Conservation (phyloP, 2,797 vertebrate species). For the Sebastes paucispinis region DNA sequence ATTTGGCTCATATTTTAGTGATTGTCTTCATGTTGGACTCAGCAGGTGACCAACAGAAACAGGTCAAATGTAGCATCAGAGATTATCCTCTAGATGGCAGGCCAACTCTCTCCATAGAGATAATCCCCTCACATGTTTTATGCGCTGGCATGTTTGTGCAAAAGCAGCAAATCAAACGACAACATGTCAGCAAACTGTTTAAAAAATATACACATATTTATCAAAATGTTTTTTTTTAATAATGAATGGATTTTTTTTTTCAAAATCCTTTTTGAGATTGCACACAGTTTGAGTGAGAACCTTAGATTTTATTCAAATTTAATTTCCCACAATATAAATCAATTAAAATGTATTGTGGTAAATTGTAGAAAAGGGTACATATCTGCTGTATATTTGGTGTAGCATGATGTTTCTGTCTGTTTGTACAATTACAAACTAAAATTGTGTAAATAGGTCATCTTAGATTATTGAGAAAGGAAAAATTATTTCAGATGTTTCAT, state of each 20-base stretch:
- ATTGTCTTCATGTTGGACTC: neutral
- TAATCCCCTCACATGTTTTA: neutral
- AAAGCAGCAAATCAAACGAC: neutral
- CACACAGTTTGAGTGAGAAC: neutral
- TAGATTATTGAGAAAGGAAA: neutral
- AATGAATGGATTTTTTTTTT: neutral
- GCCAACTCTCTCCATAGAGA: neutral
- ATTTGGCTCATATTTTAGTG: neutral
- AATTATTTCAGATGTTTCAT: neutral
- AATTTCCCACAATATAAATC: neutral
- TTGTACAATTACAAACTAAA: neutral
- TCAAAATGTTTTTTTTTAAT: neutral
- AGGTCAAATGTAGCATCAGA: slow-evolving; percentile 44
- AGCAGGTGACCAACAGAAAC: slow-evolving; percentile 21
- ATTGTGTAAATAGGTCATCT: neutral
- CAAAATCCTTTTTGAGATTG: neutral
- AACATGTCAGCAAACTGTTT: neutral
- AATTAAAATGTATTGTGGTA: neutral
- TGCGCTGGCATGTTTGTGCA: neutral
- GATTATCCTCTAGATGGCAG: slow-evolving; percentile 68
- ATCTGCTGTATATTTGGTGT: neutral
- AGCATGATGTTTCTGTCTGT: neutral
- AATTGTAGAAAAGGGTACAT: neutral
- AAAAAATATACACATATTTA: neutral
- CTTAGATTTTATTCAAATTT: neutral